Base-by-base conservation (phyloP, 2,888 invertebrate species). In the Pandemis heparana region DNA sequence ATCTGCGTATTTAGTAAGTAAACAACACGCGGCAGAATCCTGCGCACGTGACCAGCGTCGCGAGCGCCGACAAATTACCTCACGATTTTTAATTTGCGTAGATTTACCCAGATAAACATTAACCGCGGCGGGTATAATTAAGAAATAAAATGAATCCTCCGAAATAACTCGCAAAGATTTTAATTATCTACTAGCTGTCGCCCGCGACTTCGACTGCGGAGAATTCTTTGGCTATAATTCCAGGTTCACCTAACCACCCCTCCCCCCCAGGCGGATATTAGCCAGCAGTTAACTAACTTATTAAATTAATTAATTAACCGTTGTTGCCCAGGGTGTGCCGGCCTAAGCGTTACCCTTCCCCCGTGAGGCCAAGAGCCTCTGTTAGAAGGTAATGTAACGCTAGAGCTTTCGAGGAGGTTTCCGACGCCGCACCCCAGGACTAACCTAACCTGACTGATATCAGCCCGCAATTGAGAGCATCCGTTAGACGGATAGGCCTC, bases 81-180 rank as follows among this genome's bases (percentile, higher is more conserved):
- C 65, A 65, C 65, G 65, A 65, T 51, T 65, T 65, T 65, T 65
- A 65, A 65, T 65, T 65, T 65, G 65, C 63, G 46, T 65, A 12
- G 51, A 65, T 51, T 51, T 65, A 23, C 56, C 9, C 56, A 12
- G 56, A 56, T 60, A 60, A n/a, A 60, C 60, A 38, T 59, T 12
- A 23, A 8, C 14, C 59, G 23, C 32, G 23, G 18, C 14, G 56
- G 56, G 23, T 9, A 10, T 23, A 56, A 56, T 56, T 56, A 56
- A 56, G 56, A 56, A 56, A 18, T 53, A 1, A 56, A 5, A 12
- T 23, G 23, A 16, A 12, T 23, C 5, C 23, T 5, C 6, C 5
- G 5, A 23, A 56, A 53, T 53, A 1, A 41, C 18, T 18, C 10
- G 4, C 4, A 1, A 9, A 23, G 23, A 23, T 56, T 12, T 23